phyloP scores from a whole-genome alignment of 2,797 vertebrate genomes.

The Decapterus maruadsi region DNA sequence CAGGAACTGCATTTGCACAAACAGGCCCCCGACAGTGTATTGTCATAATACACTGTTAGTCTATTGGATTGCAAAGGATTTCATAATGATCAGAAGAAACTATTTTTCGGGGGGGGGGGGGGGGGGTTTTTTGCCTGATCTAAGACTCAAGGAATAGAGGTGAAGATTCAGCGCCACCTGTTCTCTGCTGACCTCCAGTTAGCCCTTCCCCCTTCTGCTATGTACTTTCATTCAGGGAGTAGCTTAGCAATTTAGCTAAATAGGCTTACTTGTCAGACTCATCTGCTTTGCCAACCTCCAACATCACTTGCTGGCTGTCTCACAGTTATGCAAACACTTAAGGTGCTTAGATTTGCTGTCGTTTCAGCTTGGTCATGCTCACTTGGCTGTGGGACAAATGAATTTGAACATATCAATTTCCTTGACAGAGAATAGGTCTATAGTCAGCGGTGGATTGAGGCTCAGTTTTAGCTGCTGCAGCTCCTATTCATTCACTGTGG shows the following conservation, averaged over 20 bases:
- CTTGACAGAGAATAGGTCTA: background rate
- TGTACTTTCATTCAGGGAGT: conserved; percentile 72
- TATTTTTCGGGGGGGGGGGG: too few relatives aligned
- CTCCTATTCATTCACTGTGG: conserved; percentile 14
- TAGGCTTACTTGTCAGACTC: conserved; percentile 78
- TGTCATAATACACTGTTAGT: background rate
- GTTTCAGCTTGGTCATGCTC: conserved; percentile 33
- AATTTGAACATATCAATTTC: conserved; percentile 2
- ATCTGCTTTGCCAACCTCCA: conserved; percentile 63
- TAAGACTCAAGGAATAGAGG: conserved; percentile 12
- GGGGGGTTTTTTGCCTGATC: background rate
- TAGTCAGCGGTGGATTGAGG: background rate
- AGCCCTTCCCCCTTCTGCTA: conserved; percentile 43
- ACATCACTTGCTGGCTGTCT: conserved; percentile 48
- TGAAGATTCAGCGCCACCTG: conserved; percentile 58
- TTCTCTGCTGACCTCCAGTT: conserved; percentile 55
- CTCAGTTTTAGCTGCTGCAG: background rate
- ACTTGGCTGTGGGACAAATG: conserved; percentile 5
- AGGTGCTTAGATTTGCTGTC: conserved; percentile 40
- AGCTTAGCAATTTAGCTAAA: conserved; percentile 79
- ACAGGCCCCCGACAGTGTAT: background rate
- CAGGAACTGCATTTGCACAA: background rate
- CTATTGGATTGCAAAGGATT: background rate
- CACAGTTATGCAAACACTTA: conserved; percentile 61
- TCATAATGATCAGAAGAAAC: background rate